Evolutionary conservation across 2,113 vertebrate species (phyloP).

Genomic region (Anguilla rostrata): DNA sequence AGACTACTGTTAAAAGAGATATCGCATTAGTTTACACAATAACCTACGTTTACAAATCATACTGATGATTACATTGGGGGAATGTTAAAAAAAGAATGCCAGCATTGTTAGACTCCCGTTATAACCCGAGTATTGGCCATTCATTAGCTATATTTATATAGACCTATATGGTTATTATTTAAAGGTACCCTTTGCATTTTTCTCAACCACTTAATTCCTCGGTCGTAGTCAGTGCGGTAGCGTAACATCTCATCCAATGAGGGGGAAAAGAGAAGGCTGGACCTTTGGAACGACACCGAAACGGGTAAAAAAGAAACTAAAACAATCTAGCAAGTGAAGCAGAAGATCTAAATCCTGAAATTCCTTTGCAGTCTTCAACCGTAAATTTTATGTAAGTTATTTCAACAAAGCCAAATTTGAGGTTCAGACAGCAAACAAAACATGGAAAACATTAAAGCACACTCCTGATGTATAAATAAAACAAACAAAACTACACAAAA

Average conservation of each 20-base stretch:
- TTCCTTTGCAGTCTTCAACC: constrained; percentile 72
- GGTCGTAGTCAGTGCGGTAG: constrained; percentile 4
- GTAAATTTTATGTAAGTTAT: constrained; percentile 68
- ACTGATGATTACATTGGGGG: too few relatives aligned
- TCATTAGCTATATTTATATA: constrained; percentile 3
- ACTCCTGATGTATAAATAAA: background rate
- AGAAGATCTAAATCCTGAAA: constrained; percentile 65
- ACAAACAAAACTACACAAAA: too few relatives aligned
- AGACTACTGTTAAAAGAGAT: too few relatives aligned
- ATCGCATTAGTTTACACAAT: background rate
- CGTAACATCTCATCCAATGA: constrained; percentile 14
- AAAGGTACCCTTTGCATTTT: constrained; percentile 15
- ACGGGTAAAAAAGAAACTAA: constrained; percentile 23
- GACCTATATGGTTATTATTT: background rate
- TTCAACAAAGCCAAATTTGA: constrained; percentile 47
- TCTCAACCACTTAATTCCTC: background rate
- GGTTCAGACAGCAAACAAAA: constrained; percentile 21
- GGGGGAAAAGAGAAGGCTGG: constrained; percentile 12
- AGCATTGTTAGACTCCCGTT: background rate
- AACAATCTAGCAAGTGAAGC: constrained; percentile 54
- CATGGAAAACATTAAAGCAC: constrained; percentile 4
- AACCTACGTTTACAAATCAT: background rate
- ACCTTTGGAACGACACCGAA: constrained; percentile 24
- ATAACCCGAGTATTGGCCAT: background rate
- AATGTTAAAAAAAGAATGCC: background rate